Percentiles rank a stretch among this genome's conserved stretches.
Evolutionary conservation across 2,888 invertebrate species (phyloP).

Genomic region (Hedya salicella): DNA sequence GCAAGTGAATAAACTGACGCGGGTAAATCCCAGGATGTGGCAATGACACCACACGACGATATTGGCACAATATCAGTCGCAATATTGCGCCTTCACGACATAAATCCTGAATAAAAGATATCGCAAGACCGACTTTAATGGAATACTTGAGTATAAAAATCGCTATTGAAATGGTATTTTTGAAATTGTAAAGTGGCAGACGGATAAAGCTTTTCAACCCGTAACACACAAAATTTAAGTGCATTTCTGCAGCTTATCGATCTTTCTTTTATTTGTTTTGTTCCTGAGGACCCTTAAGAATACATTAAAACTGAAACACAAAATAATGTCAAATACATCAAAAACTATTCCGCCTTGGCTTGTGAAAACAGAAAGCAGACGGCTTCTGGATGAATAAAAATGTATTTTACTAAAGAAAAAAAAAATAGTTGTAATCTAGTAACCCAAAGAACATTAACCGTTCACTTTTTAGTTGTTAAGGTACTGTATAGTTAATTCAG

Average conservation of each 20-base stretch:
- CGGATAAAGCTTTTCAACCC: not conserved
- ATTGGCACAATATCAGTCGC: conserved; percentile 40
- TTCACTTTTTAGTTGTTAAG: too few species aligned
- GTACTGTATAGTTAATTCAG: too few species aligned
- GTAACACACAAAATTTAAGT: not conserved
- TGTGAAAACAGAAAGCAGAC: too few species aligned
- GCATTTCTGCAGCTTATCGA: not conserved
- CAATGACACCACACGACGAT: conserved; percentile 12
- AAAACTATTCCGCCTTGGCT: too few species aligned
- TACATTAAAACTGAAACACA: not conserved
- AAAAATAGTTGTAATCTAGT: too few species aligned
- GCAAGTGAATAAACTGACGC: conserved; percentile 25
- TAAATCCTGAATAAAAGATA: conserved; percentile 43
- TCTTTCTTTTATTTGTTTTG: not conserved
- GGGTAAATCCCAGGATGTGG: conserved; percentile 25
- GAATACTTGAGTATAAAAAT: conserved; percentile 32
- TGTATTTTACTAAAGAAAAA: too few species aligned
- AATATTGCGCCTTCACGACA: conserved; percentile 28
- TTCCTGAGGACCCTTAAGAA: not conserved
- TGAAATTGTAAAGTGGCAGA: conserved; percentile 29
- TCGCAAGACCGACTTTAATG: conserved; percentile 33
- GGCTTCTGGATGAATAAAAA: too few species aligned
- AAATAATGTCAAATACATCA: too few species aligned
- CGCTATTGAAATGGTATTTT: conserved; percentile 35
- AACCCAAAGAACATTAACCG: too few species aligned